Conservation (phyloP, 2,888 invertebrate genomes). For the Trimorus sp. region DNA sequence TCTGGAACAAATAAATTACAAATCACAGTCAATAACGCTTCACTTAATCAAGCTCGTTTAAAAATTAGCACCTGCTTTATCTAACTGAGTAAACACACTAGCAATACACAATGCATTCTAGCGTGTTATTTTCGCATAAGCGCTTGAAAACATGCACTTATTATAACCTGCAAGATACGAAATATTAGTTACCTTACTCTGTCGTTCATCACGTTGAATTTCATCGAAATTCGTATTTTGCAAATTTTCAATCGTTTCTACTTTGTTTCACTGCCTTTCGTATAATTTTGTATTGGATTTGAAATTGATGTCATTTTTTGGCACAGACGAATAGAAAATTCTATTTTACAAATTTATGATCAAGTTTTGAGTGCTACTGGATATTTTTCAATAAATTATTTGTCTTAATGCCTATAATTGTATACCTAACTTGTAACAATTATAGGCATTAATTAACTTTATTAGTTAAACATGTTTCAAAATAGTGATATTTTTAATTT, state of each 20-base stretch:
- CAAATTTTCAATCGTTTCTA: slow-evolving; percentile 32
- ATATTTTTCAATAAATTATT: no score
- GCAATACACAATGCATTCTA: slow-evolving; percentile 34
- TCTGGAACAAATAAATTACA: background rate
- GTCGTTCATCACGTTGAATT: slow-evolving; percentile 30
- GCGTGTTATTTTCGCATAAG: slow-evolving; percentile 44
- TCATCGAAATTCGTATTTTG: slow-evolving; percentile 21
- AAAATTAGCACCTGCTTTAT: slow-evolving; percentile 16
- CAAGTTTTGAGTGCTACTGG: no score
- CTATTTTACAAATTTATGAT: no score
- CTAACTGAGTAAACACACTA: slow-evolving; percentile 44
- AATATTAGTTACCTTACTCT: slow-evolving; percentile 38
- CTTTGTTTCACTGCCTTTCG: slow-evolving; percentile 32
- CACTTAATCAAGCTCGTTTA: background rate
- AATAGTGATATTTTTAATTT: no score
- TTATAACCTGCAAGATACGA: slow-evolving; percentile 46
- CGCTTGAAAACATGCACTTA: slow-evolving; percentile 29
- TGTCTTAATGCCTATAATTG: no score
- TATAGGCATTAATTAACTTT: no score
- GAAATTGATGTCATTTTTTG: no score
- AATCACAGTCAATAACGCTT: slow-evolving; percentile 1
- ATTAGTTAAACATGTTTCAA: no score
- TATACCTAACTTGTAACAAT: no score
- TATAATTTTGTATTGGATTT: background rate
- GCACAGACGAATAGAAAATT: no score